These are phyloP conservation scores for Lamellibrachia luymesi DNA, from an alignment of 1,140 invertebrate species.

Conservation along the genomic window DNA sequence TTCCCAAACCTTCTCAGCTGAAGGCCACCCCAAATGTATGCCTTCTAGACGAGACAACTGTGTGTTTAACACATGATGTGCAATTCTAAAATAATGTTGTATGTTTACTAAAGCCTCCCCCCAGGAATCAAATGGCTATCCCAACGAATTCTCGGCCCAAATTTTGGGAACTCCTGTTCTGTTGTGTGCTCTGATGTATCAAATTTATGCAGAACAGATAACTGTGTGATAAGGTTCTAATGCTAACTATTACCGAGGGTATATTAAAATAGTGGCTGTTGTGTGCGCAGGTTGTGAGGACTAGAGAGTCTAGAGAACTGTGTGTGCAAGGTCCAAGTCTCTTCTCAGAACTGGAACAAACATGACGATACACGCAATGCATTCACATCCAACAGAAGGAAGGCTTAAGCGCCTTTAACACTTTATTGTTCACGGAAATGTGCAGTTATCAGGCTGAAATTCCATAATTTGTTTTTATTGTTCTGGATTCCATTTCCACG, in stretches of 20 bases:
- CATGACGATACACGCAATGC: constrained; percentile 69
- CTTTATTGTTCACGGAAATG: not conserved
- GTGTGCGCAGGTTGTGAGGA: not conserved
- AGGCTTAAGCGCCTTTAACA: not conserved
- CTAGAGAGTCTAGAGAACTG: constrained; percentile 65
- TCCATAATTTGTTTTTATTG: no score
- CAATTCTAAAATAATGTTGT: no score
- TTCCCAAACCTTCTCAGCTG: no score
- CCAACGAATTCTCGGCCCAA: no score
- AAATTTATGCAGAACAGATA: not conserved
- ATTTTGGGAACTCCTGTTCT: not conserved
- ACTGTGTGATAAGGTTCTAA: not conserved
- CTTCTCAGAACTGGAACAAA: constrained; percentile 78
- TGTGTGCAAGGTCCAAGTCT: constrained; percentile 74
- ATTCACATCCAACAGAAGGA: constrained; percentile 77
- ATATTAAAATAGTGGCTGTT: not conserved
- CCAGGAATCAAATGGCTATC: no score
- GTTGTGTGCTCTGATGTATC: not conserved
- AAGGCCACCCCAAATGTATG: no score
- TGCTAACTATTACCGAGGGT: not conserved
- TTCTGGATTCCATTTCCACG: no score
- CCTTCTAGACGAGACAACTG: not conserved
- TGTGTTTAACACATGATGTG: no score
- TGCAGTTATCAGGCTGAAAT: no score
- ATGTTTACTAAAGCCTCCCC: no score